These are phyloP conservation scores for Dryocosmus kuriphilus DNA, from an alignment of 2,888 invertebrate species.

Conservation along the genomic window DNA sequence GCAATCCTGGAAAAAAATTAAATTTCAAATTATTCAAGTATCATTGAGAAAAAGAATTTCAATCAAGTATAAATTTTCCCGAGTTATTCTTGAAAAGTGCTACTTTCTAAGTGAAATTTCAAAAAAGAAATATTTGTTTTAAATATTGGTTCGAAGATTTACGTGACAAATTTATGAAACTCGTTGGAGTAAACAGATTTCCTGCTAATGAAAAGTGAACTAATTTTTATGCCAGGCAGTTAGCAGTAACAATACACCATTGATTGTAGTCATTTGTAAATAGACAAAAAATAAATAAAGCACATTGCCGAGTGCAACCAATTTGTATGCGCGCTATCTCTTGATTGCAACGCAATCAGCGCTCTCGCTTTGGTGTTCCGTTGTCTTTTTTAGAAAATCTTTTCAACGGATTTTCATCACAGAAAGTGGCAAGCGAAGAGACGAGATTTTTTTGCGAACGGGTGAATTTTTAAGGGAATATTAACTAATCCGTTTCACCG, in stretches of 20 bases:
- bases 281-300: constrained; percentile 19
- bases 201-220: not conserved
- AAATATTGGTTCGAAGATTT: not conserved
- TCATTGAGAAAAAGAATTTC: no score
- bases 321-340: constrained; percentile 22
- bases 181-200: not conserved
- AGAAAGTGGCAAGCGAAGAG: constrained; percentile 9
- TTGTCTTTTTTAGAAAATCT: constrained; percentile 24
- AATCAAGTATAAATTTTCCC: no score
- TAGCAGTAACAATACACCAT: not conserved
- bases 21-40: no score
- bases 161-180: not conserved
- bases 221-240: not conserved
- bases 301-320: not conserved
- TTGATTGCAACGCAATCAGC: constrained; percentile 43
- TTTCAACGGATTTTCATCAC: constrained; percentile 5
- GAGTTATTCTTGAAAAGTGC: no score
- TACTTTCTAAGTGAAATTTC: no score
- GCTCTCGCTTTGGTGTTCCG: constrained; percentile 1
- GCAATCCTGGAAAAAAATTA: no score
- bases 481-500: not conserved
- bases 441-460: not conserved
- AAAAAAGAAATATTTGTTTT: no score
- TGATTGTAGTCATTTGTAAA: constrained; percentile 19
- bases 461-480: not conserved